Evolutionary conservation across 2,113 vertebrate genomes (phyloP), one percentile per base, ranked within the genome.

Genomic region (Nettapus auritus): DNA sequence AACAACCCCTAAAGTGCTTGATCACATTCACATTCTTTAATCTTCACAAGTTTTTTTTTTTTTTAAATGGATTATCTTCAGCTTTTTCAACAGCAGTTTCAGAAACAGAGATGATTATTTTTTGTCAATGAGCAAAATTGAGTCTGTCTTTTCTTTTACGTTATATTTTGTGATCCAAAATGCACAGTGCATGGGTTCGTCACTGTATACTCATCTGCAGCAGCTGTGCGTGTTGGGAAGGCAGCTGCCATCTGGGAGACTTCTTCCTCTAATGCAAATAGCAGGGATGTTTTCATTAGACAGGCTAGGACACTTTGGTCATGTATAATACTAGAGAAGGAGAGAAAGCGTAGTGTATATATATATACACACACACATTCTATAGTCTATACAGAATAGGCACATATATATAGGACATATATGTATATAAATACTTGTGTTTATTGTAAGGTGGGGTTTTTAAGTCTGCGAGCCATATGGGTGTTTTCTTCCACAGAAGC

Each of bases 401-500:
- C 11, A 34, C 22, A 69, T 17, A 12, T 28, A 64, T 8, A n/a
- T 0, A 29, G 13, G n/a, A 63, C 19, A 56, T 7, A 4, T 23
- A 7, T 15, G 5, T n/a, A 28, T 12, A 56, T 6, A 25, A 50
- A 73, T 28, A 64, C 4, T 34, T 3, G 44, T 48, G 46, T 40
- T n/a, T 48, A n/a, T 29, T 29, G 38, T 40, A 64, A 40, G 62
- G 38, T 63, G 26, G 17, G 4, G 7, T 40, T 64, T 28, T 64
- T 64, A 40, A 64, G 28, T 29, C 62, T 40, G 7, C 11, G 62
- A 57, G 63, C 60, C 31, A 50, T 52, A 33, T 0, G 68, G 60
- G 82, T 88, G 82, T 90, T 92, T 77, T 92, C 82, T 59, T 56
- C 31, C 25, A 70, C 50, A 74, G 86, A 81, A 67, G 82, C 42